Percentiles rank a stretch among this genome's conserved stretches.
Conservation (phyloP, 2,113 vertebrate species). For the Sakesphorus luctuosus region DNA sequence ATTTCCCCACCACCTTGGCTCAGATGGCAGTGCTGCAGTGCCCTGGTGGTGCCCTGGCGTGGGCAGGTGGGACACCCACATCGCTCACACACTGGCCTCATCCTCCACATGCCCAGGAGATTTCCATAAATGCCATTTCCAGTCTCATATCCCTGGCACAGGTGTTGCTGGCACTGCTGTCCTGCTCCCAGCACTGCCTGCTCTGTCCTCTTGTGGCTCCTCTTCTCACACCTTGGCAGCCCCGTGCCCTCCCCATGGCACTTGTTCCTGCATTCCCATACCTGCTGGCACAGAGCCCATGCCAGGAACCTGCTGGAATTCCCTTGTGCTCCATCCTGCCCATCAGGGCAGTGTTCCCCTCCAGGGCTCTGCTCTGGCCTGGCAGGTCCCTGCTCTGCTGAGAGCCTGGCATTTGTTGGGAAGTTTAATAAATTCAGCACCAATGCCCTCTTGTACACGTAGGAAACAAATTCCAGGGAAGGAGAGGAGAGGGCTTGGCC, state of each 20-base stretch:
- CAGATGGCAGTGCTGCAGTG: not conserved
- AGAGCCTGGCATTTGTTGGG: not conserved
- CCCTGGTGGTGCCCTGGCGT: not conserved
- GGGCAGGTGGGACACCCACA: not conserved
- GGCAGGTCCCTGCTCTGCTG: not conserved
- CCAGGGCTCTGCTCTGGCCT: not conserved
- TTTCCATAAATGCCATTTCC: not conserved
- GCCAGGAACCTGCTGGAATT: not conserved
- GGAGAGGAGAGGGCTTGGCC: not conserved
- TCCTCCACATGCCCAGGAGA: not conserved
- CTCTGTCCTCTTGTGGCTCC: accelerated
- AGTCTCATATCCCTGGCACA: not conserved
- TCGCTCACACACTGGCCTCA: not conserved
- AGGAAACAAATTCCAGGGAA: not conserved
- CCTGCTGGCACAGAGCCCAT: not conserved
- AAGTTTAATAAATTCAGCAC: conserved; percentile 2
- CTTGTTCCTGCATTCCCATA: not conserved
- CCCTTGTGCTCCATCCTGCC: not conserved
- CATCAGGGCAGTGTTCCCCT: accelerated
- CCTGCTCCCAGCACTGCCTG: not conserved
- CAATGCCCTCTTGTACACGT: not conserved
- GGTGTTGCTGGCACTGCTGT: not conserved
- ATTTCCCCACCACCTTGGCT: not conserved
- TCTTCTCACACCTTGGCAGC: not conserved
- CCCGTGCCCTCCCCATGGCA: not conserved